Evolutionary conservation across 2,113 vertebrate genomes (phyloP).

Genomic region (Phaethornis superciliosus): DNA sequence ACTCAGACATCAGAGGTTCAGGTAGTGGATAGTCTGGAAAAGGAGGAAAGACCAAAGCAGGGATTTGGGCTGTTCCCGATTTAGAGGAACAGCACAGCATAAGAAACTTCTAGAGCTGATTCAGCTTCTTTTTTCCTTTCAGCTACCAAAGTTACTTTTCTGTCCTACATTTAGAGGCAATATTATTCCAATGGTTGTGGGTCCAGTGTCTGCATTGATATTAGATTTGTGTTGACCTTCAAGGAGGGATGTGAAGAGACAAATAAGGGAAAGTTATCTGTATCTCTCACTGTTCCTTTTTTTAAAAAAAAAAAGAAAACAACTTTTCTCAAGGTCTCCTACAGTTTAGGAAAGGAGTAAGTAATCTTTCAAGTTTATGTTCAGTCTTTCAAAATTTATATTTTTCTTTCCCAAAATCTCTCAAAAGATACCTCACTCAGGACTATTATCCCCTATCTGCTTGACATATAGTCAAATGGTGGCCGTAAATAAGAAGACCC

Average conservation of each 20-base stretch:
- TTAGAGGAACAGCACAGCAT: neutral
- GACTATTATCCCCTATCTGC: neutral
- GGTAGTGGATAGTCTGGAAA: neutral
- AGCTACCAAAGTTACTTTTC: neutral
- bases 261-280: neutral
- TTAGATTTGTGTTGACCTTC: neutral
- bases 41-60: neutral
- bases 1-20: neutral
- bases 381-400: neutral
- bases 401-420: neutral
- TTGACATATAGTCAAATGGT: neutral
- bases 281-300: too few relatives aligned
- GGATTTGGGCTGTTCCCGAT: neutral
- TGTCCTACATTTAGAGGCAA: neutral
- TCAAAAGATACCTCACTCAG: neutral
- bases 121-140: neutral
- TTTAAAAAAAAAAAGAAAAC: too few relatives aligned
- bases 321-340: neutral
- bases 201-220: neutral
- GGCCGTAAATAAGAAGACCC: neutral
- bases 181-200: neutral
- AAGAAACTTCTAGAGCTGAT: neutral
- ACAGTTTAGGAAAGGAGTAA: neutral
- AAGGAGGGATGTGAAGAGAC: neutral
- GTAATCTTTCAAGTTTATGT: neutral